Evolutionary conservation across 2,797 vertebrate species (phyloP), one percentile per base, ranked within the genome.

Genomic region (Anolis apletophallus): DNA sequence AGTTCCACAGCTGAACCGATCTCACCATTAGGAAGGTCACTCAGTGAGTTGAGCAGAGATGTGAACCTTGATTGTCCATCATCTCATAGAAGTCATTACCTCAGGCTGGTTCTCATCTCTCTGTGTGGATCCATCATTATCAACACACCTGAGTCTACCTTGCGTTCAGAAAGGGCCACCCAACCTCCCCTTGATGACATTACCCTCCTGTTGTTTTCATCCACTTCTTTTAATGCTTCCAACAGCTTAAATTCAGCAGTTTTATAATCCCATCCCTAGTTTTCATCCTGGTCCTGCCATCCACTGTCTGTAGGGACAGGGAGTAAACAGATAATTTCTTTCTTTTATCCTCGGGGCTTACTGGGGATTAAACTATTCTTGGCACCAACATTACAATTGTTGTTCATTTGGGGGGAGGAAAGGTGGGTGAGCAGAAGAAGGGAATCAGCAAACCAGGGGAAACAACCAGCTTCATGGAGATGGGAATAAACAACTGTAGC

Each of bases 301-400:
- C 46, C 34, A 61, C 10, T 11, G 3, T 3, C 3, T 16, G 55
- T 5, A 8, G 13, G 81, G 21, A 16, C 12, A 5, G 54, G 40
- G n/a, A 21, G 13, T 13, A 61, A 29, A 16, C 54, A 26, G 40
- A 79, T 55, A 59, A 79, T 85, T 71, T 57, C 40, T 81, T 80
- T 78, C 57, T 74, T 46, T 81, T 74, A 86, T 86, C 85, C 85
- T 64, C 1, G 3, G n/a, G 29, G 71, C 23, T 86, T 81, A 81
- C 57, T 3, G 69, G 57, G 59, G 85, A 81, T 86, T 81, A 86
- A 54, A 21, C 29, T 3, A 14, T 5, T 2, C 40, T 64, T 80
- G 32, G 36, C 78, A 29, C 59, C 23, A 23, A 32, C 50, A 46
- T n/a, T 75, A 67, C 64, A 21, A 52, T 64, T 76, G 72, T 23